phyloP scores from a whole-genome alignment of 2,113 vertebrate species.

The Desmodus rotundus region DNA sequence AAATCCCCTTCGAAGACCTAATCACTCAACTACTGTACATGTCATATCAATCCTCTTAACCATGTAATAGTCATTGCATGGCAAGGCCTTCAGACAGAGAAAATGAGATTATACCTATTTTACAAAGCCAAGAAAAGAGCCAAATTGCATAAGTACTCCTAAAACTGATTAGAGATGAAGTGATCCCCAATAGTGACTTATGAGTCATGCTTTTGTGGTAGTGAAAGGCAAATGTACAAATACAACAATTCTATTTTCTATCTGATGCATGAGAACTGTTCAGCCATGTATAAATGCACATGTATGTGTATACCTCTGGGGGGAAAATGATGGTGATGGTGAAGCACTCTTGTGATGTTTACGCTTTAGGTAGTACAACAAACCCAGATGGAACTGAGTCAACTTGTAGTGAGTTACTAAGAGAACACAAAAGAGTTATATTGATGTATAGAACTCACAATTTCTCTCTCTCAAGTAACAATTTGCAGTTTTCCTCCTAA shows the following conservation, averaged over 20 bases:
- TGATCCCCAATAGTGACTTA: slow-evolving; percentile 33
- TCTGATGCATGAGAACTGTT: background rate
- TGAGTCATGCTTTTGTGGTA: slow-evolving; percentile 27
- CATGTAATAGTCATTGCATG: slow-evolving; percentile 33
- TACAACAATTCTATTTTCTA: background rate
- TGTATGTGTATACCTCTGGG: background rate
- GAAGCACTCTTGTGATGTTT: background rate
- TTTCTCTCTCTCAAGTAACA: slow-evolving; percentile 35
- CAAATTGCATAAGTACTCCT: slow-evolving; percentile 17
- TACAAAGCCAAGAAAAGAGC: background rate
- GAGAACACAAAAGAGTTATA: background rate
- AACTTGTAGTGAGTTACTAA: background rate
- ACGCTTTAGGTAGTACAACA: background rate
- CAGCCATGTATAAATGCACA: background rate
- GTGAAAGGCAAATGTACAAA: background rate
- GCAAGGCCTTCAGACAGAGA: slow-evolving; percentile 49
- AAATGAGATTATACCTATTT: slow-evolving; percentile 66
- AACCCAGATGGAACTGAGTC: background rate
- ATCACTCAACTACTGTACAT: background rate
- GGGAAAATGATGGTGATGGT: background rate
- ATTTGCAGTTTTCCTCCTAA: slow-evolving; percentile 23
- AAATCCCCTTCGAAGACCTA: background rate
- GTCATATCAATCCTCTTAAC: background rate
- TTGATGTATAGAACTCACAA: background rate
- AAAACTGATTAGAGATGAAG: slow-evolving; percentile 17